Percentiles rank a stretch among this genome's conserved stretches.
These are phyloP conservation scores for Epinephelus awoara DNA, from an alignment of 2,797 vertebrate genomes.

Conservation along the genomic window DNA sequence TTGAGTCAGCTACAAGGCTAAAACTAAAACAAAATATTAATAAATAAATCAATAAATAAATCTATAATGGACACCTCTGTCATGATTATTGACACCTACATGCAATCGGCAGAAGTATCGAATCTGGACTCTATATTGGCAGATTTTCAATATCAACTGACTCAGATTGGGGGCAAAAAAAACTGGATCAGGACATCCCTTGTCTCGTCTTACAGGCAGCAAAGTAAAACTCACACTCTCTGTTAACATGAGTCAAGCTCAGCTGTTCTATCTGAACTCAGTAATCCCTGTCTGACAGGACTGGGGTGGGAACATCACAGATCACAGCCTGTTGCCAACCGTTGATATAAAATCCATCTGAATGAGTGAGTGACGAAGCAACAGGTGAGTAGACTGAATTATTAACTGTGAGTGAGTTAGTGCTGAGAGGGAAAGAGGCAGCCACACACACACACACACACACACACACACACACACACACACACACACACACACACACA, in stretches of 20 bases:
- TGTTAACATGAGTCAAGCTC: neutral
- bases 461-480: slow-evolving; percentile 49
- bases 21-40: too few species aligned
- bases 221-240: neutral
- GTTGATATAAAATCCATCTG: slow-evolving; percentile 36
- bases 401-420: slow-evolving; percentile 58
- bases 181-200: too few species aligned
- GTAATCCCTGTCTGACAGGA: neutral
- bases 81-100: too few species aligned
- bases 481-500: slow-evolving; percentile 27
- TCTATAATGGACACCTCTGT: too few species aligned
- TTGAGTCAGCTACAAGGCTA: too few species aligned
- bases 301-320: slow-evolving; percentile 18
- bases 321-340: slow-evolving; percentile 30
- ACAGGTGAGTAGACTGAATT: slow-evolving; percentile 34
- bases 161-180: too few species aligned
- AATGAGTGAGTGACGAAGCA: slow-evolving; percentile 32
- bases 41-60: too few species aligned
- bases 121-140: too few species aligned
- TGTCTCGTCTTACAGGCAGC: neutral
- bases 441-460: slow-evolving; percentile 46
- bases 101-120: too few species aligned
- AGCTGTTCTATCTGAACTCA: neutral
- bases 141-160: too few species aligned
- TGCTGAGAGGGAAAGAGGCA: slow-evolving; percentile 53